A percentile compares a stretch with the other conserved stretches of the same genome.
Conservation (phyloP, 2,797 vertebrate species). For the Cirrhinus molitorella region DNA sequence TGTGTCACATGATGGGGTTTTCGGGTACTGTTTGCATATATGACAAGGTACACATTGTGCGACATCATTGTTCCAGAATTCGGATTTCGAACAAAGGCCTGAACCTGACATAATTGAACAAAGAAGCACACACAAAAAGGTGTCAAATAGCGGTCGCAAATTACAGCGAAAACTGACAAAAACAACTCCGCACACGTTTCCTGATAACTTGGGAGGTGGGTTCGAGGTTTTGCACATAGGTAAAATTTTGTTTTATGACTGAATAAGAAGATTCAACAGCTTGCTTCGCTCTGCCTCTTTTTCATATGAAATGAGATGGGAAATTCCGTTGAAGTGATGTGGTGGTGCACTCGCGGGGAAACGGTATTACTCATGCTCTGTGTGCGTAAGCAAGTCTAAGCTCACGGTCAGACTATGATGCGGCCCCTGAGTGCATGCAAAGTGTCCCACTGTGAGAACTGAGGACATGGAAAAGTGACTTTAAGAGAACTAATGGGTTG, state of each 20-base stretch:
- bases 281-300: conserved; percentile 27
- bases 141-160: background rate
- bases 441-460: conserved; percentile 45
- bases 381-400: conserved; percentile 56
- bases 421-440: conserved; percentile 37
- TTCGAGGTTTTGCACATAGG: background rate
- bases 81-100: conserved; percentile 64
- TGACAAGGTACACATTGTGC: conserved; percentile 75
- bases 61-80: conserved; percentile 79
- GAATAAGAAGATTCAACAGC: conserved; percentile 32
- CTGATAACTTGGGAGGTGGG: background rate
- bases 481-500: conserved; percentile 47
- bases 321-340: conserved; percentile 72
- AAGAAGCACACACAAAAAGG: background rate
- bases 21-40: conserved; percentile 79
- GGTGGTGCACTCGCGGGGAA: conserved; percentile 59
- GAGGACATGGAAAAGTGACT: conserved; percentile 50
- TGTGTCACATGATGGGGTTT: conserved; percentile 82
- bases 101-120: conserved; percentile 36
- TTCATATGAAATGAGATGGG: conserved; percentile 62
- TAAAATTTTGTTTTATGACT: background rate
- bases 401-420: conserved; percentile 51
- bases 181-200: conserved; percentile 24
- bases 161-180: conserved; percentile 3
- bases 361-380: conserved; percentile 61